These are phyloP conservation scores for Drosophila imparisetae DNA, from an alignment of 2,888 invertebrate species.

Conservation along the genomic window DNA sequence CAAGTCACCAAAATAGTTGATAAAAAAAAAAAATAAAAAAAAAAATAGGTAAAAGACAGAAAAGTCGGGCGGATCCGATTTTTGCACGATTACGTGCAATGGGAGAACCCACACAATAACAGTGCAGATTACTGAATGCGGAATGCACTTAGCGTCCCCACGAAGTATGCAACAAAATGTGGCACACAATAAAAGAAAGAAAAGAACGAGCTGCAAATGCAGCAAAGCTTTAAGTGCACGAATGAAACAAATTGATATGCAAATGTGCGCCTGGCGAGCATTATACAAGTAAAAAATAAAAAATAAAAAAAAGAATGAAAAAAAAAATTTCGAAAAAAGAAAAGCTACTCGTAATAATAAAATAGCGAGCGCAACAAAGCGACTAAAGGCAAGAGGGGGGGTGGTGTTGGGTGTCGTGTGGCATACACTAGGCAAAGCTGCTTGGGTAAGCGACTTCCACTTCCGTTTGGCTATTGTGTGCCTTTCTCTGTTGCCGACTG, in stretches of 20 bases:
- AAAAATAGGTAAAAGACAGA: not conserved
- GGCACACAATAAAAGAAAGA: slow-evolving; percentile 7
- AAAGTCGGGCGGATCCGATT: slow-evolving; percentile 9
- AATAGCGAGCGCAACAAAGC: slow-evolving; percentile 43
- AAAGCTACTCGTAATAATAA: slow-evolving; percentile 44
- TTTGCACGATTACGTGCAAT: slow-evolving; percentile 30
- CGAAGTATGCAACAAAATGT: slow-evolving; percentile 53
- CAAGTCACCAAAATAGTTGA: slow-evolving; percentile 63
- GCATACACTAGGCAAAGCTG: slow-evolving; percentile 31
- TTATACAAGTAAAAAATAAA: slow-evolving; percentile 14
- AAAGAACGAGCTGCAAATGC: slow-evolving; percentile 40
- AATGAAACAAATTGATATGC: slow-evolving; percentile 79
- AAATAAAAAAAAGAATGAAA: not conserved
- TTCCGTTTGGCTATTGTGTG: slow-evolving; percentile 59
- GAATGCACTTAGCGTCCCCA: slow-evolving; percentile 37
- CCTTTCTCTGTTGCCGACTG: slow-evolving; percentile 31
- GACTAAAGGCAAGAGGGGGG: not conserved
- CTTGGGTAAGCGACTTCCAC: slow-evolving; percentile 61
- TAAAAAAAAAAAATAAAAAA: slow-evolving; percentile 5
- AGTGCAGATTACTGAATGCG: slow-evolving; percentile 39
- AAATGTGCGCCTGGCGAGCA: slow-evolving; percentile 49
- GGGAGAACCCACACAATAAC: slow-evolving; percentile 28
- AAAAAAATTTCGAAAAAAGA: slow-evolving; percentile 5
- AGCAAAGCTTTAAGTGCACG: slow-evolving; percentile 58
- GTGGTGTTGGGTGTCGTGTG: not conserved